A percentile compares a stretch with the other conserved stretches of the same genome.
Evolutionary conservation across 2,797 vertebrate genomes (phyloP).

Genomic region (Xenentodon cancila): DNA sequence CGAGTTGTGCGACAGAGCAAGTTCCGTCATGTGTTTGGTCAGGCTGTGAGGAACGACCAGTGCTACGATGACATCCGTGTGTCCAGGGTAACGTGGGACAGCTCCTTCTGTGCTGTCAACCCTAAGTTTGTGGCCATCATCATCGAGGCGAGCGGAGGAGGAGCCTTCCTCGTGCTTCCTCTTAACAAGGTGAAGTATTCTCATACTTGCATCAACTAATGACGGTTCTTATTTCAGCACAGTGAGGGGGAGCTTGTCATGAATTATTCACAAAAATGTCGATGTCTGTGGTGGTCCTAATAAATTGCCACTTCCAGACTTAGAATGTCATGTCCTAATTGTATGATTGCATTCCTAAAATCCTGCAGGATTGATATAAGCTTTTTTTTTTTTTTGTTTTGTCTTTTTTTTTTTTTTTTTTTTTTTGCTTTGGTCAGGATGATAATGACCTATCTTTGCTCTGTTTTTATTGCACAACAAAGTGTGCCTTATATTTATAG

Average conservation of each 20-base stretch:
- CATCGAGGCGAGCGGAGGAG: slow-evolving; percentile 95
- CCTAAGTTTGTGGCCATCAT: slow-evolving; percentile 97
- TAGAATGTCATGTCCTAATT: too few relatives aligned
- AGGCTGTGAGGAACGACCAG: slow-evolving; percentile 97
- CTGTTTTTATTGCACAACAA: too few relatives aligned
- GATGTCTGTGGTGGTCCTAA: too few relatives aligned
- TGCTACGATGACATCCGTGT: slow-evolving; percentile 98
- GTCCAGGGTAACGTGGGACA: slow-evolving; percentile 97
- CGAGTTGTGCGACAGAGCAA: slow-evolving; percentile 99
- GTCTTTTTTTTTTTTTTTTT: too few relatives aligned
- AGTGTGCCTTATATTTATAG: background rate
- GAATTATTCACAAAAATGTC: too few relatives aligned
- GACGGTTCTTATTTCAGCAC: background rate
- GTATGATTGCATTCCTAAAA: too few relatives aligned
- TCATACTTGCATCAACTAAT: background rate
- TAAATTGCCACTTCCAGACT: too few relatives aligned
- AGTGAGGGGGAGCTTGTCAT: background rate
- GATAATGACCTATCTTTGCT: too few relatives aligned
- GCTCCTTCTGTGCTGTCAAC: slow-evolving; percentile 97
- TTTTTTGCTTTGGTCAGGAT: too few relatives aligned
- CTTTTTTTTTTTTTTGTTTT: too few relatives aligned
- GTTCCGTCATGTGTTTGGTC: slow-evolving; percentile 97
- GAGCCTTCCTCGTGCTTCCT: slow-evolving; percentile 95
- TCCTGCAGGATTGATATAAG: too few relatives aligned
- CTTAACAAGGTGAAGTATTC: slow-evolving; percentile 88